These are phyloP conservation scores for Porites australiensis DNA, from an alignment of 64 coral and sea anemone genomes.

Conservation along the genomic window DNA sequence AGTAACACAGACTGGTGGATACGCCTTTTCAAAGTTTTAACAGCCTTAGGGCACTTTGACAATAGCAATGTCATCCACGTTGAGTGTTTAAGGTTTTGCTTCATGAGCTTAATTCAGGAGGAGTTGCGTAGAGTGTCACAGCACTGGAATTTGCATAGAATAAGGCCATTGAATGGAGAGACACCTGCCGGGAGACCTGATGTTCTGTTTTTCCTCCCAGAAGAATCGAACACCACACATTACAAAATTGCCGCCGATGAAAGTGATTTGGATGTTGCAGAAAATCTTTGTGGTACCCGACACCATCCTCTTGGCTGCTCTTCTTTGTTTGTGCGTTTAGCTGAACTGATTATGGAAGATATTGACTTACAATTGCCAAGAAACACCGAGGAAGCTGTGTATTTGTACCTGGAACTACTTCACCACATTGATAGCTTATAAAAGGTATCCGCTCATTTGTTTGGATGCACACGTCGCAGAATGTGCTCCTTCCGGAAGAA, in stretches of 20 bases:
- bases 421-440: conserved; percentile 52
- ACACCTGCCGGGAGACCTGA: conserved; percentile 36
- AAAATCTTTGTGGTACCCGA: conserved; percentile 43
- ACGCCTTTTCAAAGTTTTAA: conserved; percentile 54
- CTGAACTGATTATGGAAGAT: conserved; percentile 46
- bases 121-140: conserved; percentile 44
- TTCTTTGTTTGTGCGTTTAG: conserved; percentile 46
- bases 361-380: conserved; percentile 44
- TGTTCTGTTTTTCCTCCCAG: conserved; percentile 48
- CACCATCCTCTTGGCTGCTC: conserved; percentile 35
- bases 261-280: conserved; percentile 37
- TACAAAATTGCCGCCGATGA: conserved; percentile 52
- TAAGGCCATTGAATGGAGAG: conserved; percentile 41
- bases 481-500: background rate
- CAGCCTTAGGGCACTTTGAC: conserved; percentile 30
- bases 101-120: conserved; percentile 21
- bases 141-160: conserved; percentile 59
- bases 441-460: background rate
- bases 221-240: conserved; percentile 16
- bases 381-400: conserved; percentile 48
- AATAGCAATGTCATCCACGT: conserved; percentile 36
- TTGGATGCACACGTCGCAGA: background rate
- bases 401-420: conserved; percentile 41
- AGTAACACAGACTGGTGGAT: conserved; percentile 55
- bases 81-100: conserved; percentile 64